These are phyloP conservation scores for Eupithecia insigniata DNA, from an alignment of 2,888 invertebrate genomes.

Conservation along the genomic window DNA sequence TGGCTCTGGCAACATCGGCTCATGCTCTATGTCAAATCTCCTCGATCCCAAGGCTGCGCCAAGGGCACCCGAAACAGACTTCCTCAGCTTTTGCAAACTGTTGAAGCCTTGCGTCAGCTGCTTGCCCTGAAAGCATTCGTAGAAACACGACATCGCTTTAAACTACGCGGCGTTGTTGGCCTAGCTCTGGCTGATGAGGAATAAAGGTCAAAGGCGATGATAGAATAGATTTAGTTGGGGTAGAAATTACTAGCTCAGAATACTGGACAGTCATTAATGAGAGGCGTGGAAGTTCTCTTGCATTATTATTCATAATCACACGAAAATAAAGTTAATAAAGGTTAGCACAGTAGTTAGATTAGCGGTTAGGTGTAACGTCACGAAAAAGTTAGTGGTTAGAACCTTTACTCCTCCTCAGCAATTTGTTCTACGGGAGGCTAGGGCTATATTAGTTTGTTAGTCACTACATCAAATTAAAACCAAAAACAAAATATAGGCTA, in stretches of 20 bases:
- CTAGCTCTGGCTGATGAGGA: constrained; percentile 69
- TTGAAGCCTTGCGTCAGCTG: constrained; percentile 84
- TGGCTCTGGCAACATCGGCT: constrained; percentile 77
- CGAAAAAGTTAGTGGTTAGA: constrained; percentile 43
- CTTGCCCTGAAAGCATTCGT: constrained; percentile 82
- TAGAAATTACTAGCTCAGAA: background rate
- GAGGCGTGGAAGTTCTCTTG: background rate
- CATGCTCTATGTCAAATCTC: constrained; percentile 80
- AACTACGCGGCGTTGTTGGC: constrained; percentile 68
- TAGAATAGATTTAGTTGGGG: background rate
- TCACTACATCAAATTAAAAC: constrained; percentile 46
- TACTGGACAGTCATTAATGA: background rate
- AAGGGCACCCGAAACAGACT: constrained; percentile 87
- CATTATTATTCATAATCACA: background rate
- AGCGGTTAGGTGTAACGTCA: constrained; percentile 29
- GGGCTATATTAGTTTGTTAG: constrained; percentile 65
- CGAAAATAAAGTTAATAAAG: background rate
- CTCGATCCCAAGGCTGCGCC: constrained; percentile 80
- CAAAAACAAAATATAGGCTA: background rate
- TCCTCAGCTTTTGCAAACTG: constrained; percentile 88
- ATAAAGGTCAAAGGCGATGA: constrained; percentile 58
- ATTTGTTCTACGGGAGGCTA: constrained; percentile 66
- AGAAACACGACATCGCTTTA: constrained; percentile 83
- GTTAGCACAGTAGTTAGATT: constrained; percentile 15
- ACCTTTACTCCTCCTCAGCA: constrained; percentile 78